Conservation (phyloP, 2,888 invertebrate genomes). For the Stegophylla sp. region DNA sequence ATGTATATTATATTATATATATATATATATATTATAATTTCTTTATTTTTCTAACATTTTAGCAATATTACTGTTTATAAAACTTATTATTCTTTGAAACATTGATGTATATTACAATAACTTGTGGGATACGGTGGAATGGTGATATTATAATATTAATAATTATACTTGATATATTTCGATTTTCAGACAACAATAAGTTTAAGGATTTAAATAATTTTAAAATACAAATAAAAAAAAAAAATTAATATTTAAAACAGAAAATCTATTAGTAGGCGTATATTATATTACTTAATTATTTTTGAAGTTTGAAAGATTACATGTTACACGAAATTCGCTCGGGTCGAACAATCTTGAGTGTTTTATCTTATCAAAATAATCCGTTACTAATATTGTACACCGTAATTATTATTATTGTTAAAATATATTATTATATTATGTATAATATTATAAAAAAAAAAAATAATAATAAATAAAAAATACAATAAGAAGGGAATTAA, state of each 20-base stretch:
- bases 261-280: neutral
- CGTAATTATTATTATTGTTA: neutral
- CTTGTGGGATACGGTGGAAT: too few relatives aligned
- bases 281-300: neutral
- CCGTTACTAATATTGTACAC: neutral
- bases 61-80: too few relatives aligned
- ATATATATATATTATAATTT: too few relatives aligned
- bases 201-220: too few relatives aligned
- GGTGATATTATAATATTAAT: neutral
- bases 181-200: too few relatives aligned
- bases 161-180: neutral
- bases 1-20: too few relatives aligned
- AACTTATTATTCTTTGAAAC: too few relatives aligned
- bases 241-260: neutral
- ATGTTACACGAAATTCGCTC: neutral
- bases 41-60: too few relatives aligned
- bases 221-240: neutral
- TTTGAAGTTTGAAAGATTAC: neutral
- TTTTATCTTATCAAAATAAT: neutral
- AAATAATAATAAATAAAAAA: constrained; percentile 15
- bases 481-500: constrained; percentile 9
- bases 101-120: too few relatives aligned
- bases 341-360: neutral
- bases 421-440: neutral
- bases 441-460: too few relatives aligned